phyloP scores from a whole-genome alignment of 2,113 vertebrate species.

The Rhea americana region DNA sequence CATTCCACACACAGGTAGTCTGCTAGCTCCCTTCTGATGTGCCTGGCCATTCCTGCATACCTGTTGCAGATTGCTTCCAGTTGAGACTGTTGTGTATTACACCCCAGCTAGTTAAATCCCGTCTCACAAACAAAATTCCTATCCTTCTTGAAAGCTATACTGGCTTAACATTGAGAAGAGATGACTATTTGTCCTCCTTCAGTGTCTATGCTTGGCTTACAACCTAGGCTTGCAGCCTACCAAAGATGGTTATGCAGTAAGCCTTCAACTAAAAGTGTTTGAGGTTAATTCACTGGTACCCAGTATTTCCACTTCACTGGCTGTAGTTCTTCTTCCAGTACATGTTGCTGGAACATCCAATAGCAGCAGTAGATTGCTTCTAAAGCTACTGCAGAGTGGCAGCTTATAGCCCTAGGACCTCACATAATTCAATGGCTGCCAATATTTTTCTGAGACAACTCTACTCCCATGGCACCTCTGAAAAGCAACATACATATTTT shows the following conservation, averaged over 20 bases:
- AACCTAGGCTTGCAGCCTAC: neutral
- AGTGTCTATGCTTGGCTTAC: rapidly evolving
- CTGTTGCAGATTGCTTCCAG: neutral
- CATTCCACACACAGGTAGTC: rapidly evolving
- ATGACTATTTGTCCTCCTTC: rapidly evolving
- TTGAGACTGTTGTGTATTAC: rapidly evolving
- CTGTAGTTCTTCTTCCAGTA: neutral
- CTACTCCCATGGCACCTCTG: neutral
- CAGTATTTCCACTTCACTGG: neutral
- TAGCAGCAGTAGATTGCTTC: neutral
- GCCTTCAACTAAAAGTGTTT: neutral
- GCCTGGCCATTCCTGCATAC: neutral
- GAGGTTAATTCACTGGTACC: neutral
- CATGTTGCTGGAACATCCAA: neutral
- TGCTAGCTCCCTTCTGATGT: neutral
- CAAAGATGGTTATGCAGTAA: rapidly evolving
- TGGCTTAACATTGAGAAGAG: neutral
- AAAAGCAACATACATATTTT: neutral
- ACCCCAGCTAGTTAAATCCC: neutral
- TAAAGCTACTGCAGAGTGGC: neutral
- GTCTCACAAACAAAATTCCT: neutral
- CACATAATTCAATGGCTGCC: neutral
- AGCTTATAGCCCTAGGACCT: neutral
- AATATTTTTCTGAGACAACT: neutral
- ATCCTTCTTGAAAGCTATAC: neutral